Conservation (phyloP, 1,140 invertebrate genomes). For the Drosophila albomicans region DNA sequence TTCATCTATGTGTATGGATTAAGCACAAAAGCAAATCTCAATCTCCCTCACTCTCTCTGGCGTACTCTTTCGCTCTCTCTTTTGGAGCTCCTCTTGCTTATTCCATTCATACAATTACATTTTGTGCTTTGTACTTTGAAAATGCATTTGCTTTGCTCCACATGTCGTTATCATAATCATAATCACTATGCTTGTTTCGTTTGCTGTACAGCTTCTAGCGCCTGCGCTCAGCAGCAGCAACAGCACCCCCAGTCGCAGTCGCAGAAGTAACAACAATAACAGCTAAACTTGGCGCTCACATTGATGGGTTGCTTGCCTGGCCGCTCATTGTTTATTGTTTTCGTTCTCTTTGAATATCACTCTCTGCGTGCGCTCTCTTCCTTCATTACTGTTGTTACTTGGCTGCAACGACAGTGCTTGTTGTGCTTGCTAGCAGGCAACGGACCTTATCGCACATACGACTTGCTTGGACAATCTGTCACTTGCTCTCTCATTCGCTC, state of each 20-base stretch:
- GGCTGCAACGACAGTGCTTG: constrained; percentile 15
- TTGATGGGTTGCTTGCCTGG: neutral
- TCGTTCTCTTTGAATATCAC: constrained; percentile 27
- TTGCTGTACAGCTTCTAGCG: constrained; percentile 65
- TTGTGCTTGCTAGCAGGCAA: constrained; percentile 40
- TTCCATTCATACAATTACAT: constrained; percentile 62
- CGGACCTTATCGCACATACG: constrained; percentile 69
- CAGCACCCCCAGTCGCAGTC: constrained; percentile 9
- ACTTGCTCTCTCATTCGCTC: constrained; percentile 43
- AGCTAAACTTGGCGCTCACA: constrained; percentile 37
- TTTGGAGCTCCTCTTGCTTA: constrained; percentile 25
- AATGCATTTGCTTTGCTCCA: constrained; percentile 65
- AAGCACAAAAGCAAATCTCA: constrained; percentile 55
- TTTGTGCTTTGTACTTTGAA: constrained; percentile 55
- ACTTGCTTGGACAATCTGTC: constrained; percentile 27
- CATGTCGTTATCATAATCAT: constrained; percentile 69
- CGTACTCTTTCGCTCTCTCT: constrained; percentile 9
- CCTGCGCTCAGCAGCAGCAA: constrained; percentile 20
- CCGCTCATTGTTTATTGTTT: constrained; percentile 2
- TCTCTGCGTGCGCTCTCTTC: constrained; percentile 26
- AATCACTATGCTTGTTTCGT: constrained; percentile 59
- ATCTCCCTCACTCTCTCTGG: constrained; percentile 23
- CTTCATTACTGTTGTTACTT: constrained; percentile 30
- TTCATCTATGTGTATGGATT: constrained; percentile 23
- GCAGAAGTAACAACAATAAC: constrained; percentile 32